Conservation (phyloP, 1,140 invertebrate genomes). For the Eurosta solidaginis region DNA sequence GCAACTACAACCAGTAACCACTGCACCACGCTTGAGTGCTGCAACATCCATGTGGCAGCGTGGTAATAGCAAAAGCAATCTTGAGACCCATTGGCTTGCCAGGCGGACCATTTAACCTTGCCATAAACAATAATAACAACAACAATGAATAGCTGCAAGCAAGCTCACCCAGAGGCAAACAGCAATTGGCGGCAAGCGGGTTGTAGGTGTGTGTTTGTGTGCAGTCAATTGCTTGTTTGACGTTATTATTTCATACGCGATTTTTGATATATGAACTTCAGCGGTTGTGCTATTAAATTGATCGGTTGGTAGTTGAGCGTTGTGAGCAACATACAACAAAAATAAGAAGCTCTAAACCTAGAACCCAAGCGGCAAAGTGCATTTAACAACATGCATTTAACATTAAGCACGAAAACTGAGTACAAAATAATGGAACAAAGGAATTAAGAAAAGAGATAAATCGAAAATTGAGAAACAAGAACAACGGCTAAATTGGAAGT, state of each 20-base stretch:
- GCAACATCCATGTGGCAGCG: neutral
- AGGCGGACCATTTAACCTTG: neutral
- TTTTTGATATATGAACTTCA: slow-evolving; percentile 37
- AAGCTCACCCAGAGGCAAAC: slow-evolving; percentile 18
- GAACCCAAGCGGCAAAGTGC: neutral
- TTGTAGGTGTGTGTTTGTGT: neutral
- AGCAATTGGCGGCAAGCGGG: neutral
- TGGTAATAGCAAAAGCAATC: slow-evolving; percentile 27
- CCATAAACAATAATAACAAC: slow-evolving; percentile 21
- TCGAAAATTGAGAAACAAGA: too few species aligned
- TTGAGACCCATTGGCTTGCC: neutral
- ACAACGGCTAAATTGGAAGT: too few species aligned
- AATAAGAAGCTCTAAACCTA: neutral
- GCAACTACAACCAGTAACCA: neutral
- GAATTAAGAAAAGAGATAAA: neutral
- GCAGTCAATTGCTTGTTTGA: neutral
- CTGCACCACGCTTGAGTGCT: neutral
- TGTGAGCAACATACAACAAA: neutral
- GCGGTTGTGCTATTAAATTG: slow-evolving; percentile 23
- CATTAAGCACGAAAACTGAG: neutral
- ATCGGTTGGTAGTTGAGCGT: slow-evolving; percentile 12
- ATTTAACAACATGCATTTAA: neutral
- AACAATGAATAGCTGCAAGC: neutral
- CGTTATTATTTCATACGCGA: slow-evolving; percentile 35
- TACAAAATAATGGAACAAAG: neutral